Conservation (phyloP, 2,888 invertebrate species). For the Furcula furcula region DNA sequence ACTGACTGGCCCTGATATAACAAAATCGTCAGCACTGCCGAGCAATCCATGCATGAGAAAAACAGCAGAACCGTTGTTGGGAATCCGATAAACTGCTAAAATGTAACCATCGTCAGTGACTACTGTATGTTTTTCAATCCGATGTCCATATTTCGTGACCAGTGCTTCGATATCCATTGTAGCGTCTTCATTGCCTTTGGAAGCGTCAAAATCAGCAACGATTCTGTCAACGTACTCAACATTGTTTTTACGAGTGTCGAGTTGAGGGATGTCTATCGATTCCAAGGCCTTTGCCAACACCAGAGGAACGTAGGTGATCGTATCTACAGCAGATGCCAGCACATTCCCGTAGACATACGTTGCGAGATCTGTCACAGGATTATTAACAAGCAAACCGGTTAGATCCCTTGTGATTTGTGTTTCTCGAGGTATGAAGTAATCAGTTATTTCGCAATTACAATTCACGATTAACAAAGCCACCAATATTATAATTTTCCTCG, state of each 20-base stretch:
- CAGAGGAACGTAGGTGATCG: slow-evolving; percentile 28
- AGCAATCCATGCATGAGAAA: slow-evolving; percentile 64
- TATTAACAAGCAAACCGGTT: slow-evolving; percentile 19
- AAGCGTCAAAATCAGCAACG: slow-evolving; percentile 33
- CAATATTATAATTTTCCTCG: slow-evolving; percentile 16
- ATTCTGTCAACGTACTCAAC: slow-evolving; percentile 33
- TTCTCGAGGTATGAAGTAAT: slow-evolving; percentile 23
- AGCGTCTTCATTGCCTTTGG: slow-evolving; percentile 47
- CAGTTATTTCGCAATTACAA: slow-evolving; percentile 27
- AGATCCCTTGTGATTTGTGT: slow-evolving; percentile 17
- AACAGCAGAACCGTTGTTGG: slow-evolving; percentile 44
- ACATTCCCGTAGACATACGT: slow-evolving; percentile 28
- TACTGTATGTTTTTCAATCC: slow-evolving; percentile 44
- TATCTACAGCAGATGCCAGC: slow-evolving; percentile 25
- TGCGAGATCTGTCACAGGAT: slow-evolving; percentile 25
- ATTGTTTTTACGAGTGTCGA: slow-evolving; percentile 32
- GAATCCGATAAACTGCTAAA: slow-evolving; percentile 51
- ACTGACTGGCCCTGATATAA: slow-evolving; percentile 49
- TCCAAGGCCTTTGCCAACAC: slow-evolving; percentile 32
- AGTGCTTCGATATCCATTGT: slow-evolving; percentile 37
- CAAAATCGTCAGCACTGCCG: slow-evolving; percentile 58
- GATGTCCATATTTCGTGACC: slow-evolving; percentile 49
- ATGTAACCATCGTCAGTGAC: slow-evolving; percentile 54
- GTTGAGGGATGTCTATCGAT: slow-evolving; percentile 23
- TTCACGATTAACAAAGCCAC: slow-evolving; percentile 7